Percentiles rank a stretch among this genome's conserved stretches.
Conservation (phyloP, 2,888 invertebrate species). For the Labia minor region DNA sequence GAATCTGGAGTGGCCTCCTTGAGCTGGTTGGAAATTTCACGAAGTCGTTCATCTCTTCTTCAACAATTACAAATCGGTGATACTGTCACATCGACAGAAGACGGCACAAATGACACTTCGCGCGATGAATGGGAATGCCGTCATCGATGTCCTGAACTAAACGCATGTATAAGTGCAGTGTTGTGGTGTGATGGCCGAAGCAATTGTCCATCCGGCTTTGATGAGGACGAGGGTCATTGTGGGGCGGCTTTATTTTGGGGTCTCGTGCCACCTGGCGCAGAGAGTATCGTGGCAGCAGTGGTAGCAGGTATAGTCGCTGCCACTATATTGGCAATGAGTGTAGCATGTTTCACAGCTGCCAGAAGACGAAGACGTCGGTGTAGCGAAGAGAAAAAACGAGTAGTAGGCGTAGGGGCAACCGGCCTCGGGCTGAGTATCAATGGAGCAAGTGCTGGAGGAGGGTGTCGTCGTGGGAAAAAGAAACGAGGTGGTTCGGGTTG, state of each 20-base stretch:
- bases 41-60: slow-evolving; percentile 49
- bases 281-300: slow-evolving; percentile 7
- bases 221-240: slow-evolving; percentile 59
- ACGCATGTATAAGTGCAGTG: slow-evolving; percentile 62
- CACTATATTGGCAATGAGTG: slow-evolving; percentile 46
- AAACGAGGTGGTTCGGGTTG: slow-evolving; percentile 39
- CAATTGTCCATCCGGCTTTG: slow-evolving; percentile 56
- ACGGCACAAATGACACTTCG: slow-evolving; percentile 35
- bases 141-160: slow-evolving; percentile 59
- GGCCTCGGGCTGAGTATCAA: slow-evolving; percentile 13
- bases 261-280: slow-evolving; percentile 43
- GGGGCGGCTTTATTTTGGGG: slow-evolving; percentile 45
- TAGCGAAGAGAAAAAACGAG: slow-evolving; percentile 39
- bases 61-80: slow-evolving; percentile 46
- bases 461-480: slow-evolving; percentile 39
- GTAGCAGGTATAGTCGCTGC: slow-evolving; percentile 44
- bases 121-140: slow-evolving; percentile 46
- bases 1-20: slow-evolving; percentile 68
- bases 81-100: slow-evolving; percentile 39
- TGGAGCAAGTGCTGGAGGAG: slow-evolving; percentile 5
- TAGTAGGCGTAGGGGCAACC: slow-evolving; percentile 20
- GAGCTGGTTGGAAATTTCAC: slow-evolving; percentile 63
- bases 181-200: slow-evolving; percentile 64
- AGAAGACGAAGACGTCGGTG: slow-evolving; percentile 43
- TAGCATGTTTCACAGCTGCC: slow-evolving; percentile 39